Base-by-base conservation (phyloP, 2,113 vertebrate species). In the Hypanus sabinus region DNA sequence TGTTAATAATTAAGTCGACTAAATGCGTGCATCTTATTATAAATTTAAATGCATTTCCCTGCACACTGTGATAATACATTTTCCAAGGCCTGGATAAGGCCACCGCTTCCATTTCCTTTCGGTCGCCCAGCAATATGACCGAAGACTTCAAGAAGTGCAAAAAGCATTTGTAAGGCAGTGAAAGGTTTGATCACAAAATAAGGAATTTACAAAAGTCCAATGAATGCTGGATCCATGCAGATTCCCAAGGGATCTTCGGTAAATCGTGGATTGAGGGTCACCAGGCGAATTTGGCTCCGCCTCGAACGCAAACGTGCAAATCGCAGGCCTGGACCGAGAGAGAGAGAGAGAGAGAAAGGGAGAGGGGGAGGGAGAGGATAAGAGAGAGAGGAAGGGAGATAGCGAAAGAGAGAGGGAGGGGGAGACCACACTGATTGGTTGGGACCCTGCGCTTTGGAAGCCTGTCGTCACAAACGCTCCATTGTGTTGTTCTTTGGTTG, bases 401-500 rank as follows among this genome's bases (percentile, higher is more conserved):
- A 46, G 46, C 46, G 46, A 46, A 0, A 46, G 46, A 46, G 1
- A 46, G 46, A 46, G 46, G 46, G 46, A 46, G 46, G 1, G 46
- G 7, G 60, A 73, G 68, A 5, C 88, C 6, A 33, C 8, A 71
- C 65, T 93, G 36, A 73, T 27, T 73, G 33, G 36, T 27, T 71
- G 20, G 10, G 9, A 38, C 90, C 18, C 36, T 93, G 70, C 91
- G 0, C 33, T 2, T 92, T 5, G 10, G 33, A 62, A 9, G 8
- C 57, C 2, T 1, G 4, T 20, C 68, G 90, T 88, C 60, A 93
- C 91, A 93, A 93, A 55, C 38, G 24, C 68, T 55, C 65, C 68
- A 93, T 93, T 93, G 91, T 93, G 68, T 46, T 93, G 85, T 33
- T 62, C 60, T 65, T 65, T 20, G 30, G 85, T 90, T 90, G 68